Conservation (phyloP, 2,888 invertebrate species). For the Phytoseiulus persimilis region DNA sequence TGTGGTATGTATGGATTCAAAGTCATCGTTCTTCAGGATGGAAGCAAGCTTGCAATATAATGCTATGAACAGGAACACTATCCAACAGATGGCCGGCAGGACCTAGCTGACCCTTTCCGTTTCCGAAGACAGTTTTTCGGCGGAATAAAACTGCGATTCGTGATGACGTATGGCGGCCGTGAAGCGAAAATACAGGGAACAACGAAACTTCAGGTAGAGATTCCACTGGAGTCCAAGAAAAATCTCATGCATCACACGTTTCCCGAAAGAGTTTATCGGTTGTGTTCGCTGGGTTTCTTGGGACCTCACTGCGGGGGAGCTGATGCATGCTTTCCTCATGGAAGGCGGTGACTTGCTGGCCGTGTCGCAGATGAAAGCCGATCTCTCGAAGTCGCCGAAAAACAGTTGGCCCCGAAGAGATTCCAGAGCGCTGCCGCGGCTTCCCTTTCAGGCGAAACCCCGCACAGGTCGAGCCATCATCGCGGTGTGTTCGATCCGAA, state of each 20-base stretch:
- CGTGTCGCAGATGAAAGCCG: too few relatives aligned
- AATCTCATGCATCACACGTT: not conserved
- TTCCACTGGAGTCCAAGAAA: not conserved
- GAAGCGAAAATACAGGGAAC: not conserved
- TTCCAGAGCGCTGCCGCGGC: too few relatives aligned
- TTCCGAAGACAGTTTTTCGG: not conserved
- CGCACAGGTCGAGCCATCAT: too few relatives aligned
- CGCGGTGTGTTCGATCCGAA: too few relatives aligned
- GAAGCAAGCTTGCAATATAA: not conserved
- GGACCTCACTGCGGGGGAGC: not conserved
- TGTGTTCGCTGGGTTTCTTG: not conserved
- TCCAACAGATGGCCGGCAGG: not conserved
- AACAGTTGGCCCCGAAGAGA: too few relatives aligned
- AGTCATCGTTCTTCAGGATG: not conserved
- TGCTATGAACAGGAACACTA: not conserved
- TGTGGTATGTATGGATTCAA: too few relatives aligned
- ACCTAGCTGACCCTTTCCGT: not conserved
- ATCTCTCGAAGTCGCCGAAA: too few relatives aligned
- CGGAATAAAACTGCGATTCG: not conserved
- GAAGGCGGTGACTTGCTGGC: not conserved
- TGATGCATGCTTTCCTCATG: not conserved
- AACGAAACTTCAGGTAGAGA: not conserved
- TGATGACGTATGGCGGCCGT: not conserved
- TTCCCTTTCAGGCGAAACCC: too few relatives aligned
- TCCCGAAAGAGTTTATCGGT: not conserved